Base-by-base conservation (phyloP, 2,888 invertebrate genomes). In the Polia nebulosa region DNA sequence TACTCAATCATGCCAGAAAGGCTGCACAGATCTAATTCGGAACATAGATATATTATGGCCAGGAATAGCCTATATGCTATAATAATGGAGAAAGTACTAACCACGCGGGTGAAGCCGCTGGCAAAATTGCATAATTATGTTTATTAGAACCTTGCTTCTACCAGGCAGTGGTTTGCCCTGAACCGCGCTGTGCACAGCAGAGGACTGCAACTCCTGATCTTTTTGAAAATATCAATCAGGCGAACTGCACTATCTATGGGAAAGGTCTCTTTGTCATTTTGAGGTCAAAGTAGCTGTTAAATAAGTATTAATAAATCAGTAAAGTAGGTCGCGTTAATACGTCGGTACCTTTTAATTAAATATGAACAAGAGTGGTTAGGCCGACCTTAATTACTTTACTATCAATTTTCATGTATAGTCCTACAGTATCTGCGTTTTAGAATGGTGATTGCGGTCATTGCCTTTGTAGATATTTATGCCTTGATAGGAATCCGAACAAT, bases 321-420 rank as follows among this genome's bases (percentile, higher is more conserved):
- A 27, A 34, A 53, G 11, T 4, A 36, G n/a, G 52, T 45, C 20
- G 11, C 32, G 17, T 41, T 25, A 58, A 20, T 29, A 47, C 25
- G n/a, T 45, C 2, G 47, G 15, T 32, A 27, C n/a, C 15, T 56
- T 63, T 49, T 34, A 58, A 72, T 72, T 47, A 72, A 58, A 47
- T 58, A 72, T 58, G 45, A 58, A 52, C 57, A 72, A 72, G 53
- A 53, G 41, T 53, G 45, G 53, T 72, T 64, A 72, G 20, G 11
- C 39, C 11, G 41, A 17, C 57, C 41, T 47, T 58, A 72, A 72
- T 72, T 72, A 49, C 34, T 53, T 17, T 34, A 47, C 53, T 41
- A 34, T 58, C 25, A 58, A 44, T 58, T 51, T 29, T 51, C 15
- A 22, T 34, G 52, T 39, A 20, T 49, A 22, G 15, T 29, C 17